Conservation (phyloP, 2,113 vertebrate genomes). For the Sprattus sprattus region DNA sequence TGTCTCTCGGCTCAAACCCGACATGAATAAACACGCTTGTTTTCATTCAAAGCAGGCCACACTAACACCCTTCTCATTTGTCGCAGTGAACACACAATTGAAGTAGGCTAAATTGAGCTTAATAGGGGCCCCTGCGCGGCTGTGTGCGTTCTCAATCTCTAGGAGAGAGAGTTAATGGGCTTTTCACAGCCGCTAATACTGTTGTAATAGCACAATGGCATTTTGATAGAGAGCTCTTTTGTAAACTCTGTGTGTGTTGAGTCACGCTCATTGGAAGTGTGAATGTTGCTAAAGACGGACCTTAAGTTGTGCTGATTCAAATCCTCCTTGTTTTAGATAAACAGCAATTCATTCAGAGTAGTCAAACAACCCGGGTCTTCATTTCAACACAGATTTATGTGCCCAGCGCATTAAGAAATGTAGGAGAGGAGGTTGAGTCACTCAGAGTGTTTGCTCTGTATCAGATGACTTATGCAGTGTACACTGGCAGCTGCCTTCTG, state of each 20-base stretch:
- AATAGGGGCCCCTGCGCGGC: neutral
- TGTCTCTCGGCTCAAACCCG: neutral
- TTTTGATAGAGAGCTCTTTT: conserved; percentile 19
- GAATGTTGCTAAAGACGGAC: neutral
- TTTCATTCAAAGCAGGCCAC: neutral
- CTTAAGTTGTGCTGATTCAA: neutral
- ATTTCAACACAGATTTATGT: neutral
- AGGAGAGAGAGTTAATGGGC: neutral
- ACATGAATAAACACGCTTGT: conserved; percentile 18
- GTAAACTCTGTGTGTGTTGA: conserved; percentile 6
- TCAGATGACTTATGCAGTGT: neutral
- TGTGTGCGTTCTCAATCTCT: neutral
- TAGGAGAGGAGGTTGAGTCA: neutral
- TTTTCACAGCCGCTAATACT: neutral
- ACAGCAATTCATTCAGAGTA: neutral
- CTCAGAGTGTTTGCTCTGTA: neutral
- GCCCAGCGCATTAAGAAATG: neutral
- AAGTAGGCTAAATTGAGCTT: neutral
- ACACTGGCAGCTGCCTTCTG: neutral
- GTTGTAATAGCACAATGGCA: conserved; percentile 5
- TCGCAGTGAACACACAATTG: conserved; percentile 3
- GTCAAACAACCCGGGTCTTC: neutral
- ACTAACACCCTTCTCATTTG: conserved; percentile 6
- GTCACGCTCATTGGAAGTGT: neutral
- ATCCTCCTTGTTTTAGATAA: neutral